Base-by-base conservation (phyloP, 2,888 invertebrate genomes). In the Cryptophagus acutangulus region DNA sequence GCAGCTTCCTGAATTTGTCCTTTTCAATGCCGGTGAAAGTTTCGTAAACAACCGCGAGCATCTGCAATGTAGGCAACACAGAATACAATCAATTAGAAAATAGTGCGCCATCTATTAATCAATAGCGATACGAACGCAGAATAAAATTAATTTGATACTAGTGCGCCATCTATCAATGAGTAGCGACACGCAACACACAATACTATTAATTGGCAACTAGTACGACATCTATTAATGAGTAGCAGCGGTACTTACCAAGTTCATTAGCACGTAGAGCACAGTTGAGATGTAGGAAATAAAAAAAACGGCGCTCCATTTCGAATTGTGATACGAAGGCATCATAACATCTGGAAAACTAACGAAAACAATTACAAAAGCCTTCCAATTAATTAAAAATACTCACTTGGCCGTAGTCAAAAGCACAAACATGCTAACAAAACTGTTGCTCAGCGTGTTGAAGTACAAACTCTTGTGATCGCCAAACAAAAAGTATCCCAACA, bases 331-430 rank as follows among this genome's bases (percentile, higher is more conserved):
- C 0, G 89, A 83, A 3, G 87, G 88, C 90, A 91, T 90, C 91
- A 91, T 91, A 13, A 92, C 88, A 67, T 91, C 91, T 2, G 91
- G 91, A 71, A 84, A 91, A 70, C 89, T 90, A 68, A 35, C 74
- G 72, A 49, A 6, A 28, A 10, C 39, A 39, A 43, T 46, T 16
- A 17, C 10, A 6, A 31, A 14, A 31, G n/a, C 13, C 6, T 5
- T 36, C 26, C 14, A n/a, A n/a, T 14, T 36, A 25, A 5, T 16
- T 31, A 3, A 26, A 13, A 6, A 45, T 45, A 76, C 85, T 78
- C 72, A 90, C 89, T 92, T 92, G 43, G 91, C 90, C 8, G 90
- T 90, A 1, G 91, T 91, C n/a, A 91, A 74, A 39, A 92, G 75
- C 20, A 92, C 87, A 67, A 90, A 91, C 72, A 92, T 81, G 59